Conservation (phyloP, 2,888 invertebrate species). For the Hydropsyche betteni region DNA sequence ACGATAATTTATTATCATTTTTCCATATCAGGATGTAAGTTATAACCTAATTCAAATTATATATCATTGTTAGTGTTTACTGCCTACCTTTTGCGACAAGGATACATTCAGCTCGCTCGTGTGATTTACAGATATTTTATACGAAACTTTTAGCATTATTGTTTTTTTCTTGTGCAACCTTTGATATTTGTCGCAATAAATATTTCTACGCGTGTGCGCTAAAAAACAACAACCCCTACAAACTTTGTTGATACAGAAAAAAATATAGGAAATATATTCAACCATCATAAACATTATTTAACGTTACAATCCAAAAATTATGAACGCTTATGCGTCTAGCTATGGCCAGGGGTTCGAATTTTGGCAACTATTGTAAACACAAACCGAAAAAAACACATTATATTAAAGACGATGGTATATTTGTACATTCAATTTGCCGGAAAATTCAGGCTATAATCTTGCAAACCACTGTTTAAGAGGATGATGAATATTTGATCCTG, state of each 20-base stretch:
- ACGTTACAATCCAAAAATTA: conserved; percentile 24
- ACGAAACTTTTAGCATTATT: conserved; percentile 46
- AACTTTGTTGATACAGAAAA: conserved; percentile 31
- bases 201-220: conserved; percentile 36
- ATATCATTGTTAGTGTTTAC: conserved; percentile 45
- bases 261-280: conserved; percentile 26
- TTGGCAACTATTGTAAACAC: too few species aligned
- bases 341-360: too few species aligned
- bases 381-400: too few species aligned
- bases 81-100: conserved; percentile 38
- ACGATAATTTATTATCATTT: conserved; percentile 41
- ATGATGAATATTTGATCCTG: neutral
- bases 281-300: conserved; percentile 29
- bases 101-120: conserved; percentile 14
- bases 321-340: neutral
- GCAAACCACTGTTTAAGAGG: too few species aligned
- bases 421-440: too few species aligned
- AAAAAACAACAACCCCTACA: conserved; percentile 39
- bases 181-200: conserved; percentile 43
- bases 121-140: conserved; percentile 47
- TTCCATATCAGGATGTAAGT: conserved; percentile 42
- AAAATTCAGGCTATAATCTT: too few species aligned
- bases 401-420: too few species aligned
- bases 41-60: conserved; percentile 45
- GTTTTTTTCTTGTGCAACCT: conserved; percentile 47